Base-by-base conservation (phyloP, 2,888 invertebrate genomes). In the Parthenolecanium corni region DNA sequence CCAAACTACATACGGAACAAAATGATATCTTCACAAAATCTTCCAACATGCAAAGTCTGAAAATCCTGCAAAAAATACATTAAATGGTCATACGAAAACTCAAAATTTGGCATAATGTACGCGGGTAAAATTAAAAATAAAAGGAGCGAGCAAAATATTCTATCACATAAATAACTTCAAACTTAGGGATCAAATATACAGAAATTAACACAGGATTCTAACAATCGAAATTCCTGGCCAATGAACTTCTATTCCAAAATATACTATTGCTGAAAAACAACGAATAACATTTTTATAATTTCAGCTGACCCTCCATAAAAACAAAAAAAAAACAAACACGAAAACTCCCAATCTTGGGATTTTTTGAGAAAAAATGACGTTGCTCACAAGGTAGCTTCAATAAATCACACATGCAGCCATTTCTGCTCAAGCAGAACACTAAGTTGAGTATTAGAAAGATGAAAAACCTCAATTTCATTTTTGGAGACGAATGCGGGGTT, bases 381-480 rank as follows among this genome's bases (percentile, higher is more conserved):
- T n/a, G n/a, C n/a, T n/a, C n/a, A n/a, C n/a, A n/a, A n/a, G n/a
- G n/a, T n/a, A 12, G 21, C 18, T 53, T 53, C n/a, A 46, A 56
- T 20, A n/a, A 20, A 16, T 16, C 25, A 24, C 47, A 57, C 47
- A 57, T 57, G 44, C 44, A 42, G 44, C 4, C 44, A 16, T 42
- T 20, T n/a, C n/a, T 16, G 54, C 44, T 21, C 20, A 54, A 11
- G 44, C 44, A 46, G 21, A 47, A 25, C 18, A 25, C 25, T 23
- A 54, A 21, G 24, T 18, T 21, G 12, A 23, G 2, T 52, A 23
- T 23, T 31, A 38, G 21, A 12, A 42, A 38, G 12, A 9, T 5
- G 3, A 71, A 73, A 70, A 76, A 90, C 90, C 91, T 90, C 75
- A 91, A 80, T 78, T 92, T 91, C 84, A 92, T 86, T 79, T 91